Evolutionary conservation across 1,140 invertebrate species (phyloP).

Genomic region (Bacillus rossius): DNA sequence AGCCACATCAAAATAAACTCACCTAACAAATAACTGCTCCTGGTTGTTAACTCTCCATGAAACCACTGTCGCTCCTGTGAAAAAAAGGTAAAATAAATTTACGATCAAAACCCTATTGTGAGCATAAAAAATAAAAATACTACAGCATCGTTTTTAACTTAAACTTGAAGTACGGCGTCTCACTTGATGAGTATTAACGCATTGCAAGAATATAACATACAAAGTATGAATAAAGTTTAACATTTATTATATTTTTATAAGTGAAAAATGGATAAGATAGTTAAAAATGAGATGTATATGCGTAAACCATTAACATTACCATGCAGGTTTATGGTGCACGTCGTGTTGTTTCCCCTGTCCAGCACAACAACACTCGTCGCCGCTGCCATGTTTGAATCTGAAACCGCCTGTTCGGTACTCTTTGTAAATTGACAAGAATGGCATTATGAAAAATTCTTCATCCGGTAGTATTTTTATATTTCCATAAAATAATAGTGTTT

Average conservation of each 20-base stretch:
- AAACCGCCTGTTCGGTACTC: constrained; percentile 18
- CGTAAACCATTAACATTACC: constrained; percentile 54
- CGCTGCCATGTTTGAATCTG: constrained; percentile 64
- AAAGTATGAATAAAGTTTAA: constrained; percentile 2
- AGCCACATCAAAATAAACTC: constrained; percentile 40
- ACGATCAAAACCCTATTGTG: constrained; percentile 9
- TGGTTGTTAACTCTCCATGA: constrained; percentile 94
- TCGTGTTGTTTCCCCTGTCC: constrained; percentile 91
- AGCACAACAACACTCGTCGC: constrained; percentile 89
- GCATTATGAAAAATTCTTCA: constrained; percentile 5
- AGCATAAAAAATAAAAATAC: constrained; percentile 16
- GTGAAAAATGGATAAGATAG: not conserved
- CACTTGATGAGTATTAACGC: constrained; percentile 2
- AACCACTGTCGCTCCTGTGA: constrained; percentile 85
- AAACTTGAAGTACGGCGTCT: not conserved
- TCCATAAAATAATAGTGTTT: no score
- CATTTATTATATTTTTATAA: not conserved
- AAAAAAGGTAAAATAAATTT: constrained; percentile 13
- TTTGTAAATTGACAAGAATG: constrained; percentile 9
- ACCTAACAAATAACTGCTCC: constrained; percentile 92
- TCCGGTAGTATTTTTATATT: no score
- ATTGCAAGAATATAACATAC: constrained; percentile 6
- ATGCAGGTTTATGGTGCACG: constrained; percentile 90
- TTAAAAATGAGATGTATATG: not conserved
- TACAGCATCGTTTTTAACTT: constrained; percentile 1